Conservation (phyloP, 2,113 vertebrate species). For the Papio anubis region DNA sequence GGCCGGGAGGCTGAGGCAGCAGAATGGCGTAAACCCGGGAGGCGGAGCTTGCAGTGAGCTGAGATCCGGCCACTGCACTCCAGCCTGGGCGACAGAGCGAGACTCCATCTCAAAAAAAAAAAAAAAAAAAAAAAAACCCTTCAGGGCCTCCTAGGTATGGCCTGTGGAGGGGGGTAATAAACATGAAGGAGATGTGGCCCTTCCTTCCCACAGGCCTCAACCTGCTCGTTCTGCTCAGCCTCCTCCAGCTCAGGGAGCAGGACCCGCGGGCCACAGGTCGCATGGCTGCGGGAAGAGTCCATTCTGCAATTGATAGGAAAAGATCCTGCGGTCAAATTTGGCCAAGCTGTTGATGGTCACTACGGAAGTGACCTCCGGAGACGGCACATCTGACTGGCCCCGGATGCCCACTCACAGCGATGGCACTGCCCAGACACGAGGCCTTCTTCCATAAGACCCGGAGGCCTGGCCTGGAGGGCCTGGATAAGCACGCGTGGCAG, state of each 20-base stretch:
- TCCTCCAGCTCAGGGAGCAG: background rate
- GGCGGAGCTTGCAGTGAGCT: no score
- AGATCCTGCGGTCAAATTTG: no score
- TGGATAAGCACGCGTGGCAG: no score
- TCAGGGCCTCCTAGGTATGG: background rate
- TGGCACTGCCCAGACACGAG: background rate
- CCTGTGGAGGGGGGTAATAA: no score
- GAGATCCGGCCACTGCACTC: no score
- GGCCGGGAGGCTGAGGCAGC: no score
- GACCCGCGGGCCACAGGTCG: background rate
- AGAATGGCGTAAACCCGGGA: no score
- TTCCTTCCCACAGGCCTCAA: background rate
- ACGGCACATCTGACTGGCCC: no score
- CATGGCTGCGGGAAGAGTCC: background rate
- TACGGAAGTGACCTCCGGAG: background rate
- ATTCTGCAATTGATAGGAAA: background rate
- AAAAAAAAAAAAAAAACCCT: background rate
- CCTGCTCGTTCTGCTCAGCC: background rate
- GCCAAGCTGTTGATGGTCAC: background rate
- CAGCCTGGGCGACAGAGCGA: no score
- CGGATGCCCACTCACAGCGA: background rate
- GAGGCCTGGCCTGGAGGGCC: background rate
- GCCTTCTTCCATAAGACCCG: background rate
- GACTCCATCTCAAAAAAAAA: no score
- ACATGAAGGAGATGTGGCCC: rapidly evolving